phyloP scores from a whole-genome alignment of 2,113 vertebrate genomes.

The Nothobranchius kuhntae region DNA sequence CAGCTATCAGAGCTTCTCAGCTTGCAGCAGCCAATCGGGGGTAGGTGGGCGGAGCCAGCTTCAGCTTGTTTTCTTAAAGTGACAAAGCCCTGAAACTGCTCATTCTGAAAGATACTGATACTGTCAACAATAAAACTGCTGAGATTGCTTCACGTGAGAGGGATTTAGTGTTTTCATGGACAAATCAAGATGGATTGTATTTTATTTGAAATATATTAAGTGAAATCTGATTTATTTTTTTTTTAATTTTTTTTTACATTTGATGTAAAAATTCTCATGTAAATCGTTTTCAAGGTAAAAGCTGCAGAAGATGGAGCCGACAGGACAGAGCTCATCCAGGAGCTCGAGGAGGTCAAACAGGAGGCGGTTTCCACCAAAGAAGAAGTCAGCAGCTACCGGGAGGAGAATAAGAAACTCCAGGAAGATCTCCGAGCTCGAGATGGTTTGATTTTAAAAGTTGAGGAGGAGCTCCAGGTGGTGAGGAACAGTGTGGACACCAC shows the following conservation, averaged over 20 bases:
- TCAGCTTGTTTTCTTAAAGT: too few relatives aligned
- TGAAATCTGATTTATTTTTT: too few relatives aligned
- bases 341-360: conserved; percentile 69
- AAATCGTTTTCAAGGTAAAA: conserved; percentile 37
- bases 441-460: conserved; percentile 46
- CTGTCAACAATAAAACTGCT: too few relatives aligned
- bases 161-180: too few relatives aligned
- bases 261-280: not conserved
- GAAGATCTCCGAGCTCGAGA: conserved; percentile 70
- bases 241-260: not conserved
- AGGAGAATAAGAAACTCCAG: conserved; percentile 80
- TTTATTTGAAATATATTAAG: not conserved
- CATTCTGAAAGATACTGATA: too few relatives aligned
- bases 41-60: too few relatives aligned
- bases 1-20: too few relatives aligned
- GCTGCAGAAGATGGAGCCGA: conserved; percentile 44
- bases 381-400: conserved; percentile 80
- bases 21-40: too few relatives aligned
- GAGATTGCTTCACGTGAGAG: too few relatives aligned
- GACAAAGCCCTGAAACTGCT: too few relatives aligned
- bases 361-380: conserved; percentile 79
- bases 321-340: conserved; percentile 66
- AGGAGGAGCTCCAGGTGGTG: conserved; percentile 70
- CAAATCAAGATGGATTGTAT: too few relatives aligned
- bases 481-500: conserved; percentile 71